Percentiles rank a stretch among this genome's conserved stretches.
These are phyloP conservation scores for Rostratula benghalensis DNA, from an alignment of 2,113 vertebrate genomes.

Conservation along the genomic window DNA sequence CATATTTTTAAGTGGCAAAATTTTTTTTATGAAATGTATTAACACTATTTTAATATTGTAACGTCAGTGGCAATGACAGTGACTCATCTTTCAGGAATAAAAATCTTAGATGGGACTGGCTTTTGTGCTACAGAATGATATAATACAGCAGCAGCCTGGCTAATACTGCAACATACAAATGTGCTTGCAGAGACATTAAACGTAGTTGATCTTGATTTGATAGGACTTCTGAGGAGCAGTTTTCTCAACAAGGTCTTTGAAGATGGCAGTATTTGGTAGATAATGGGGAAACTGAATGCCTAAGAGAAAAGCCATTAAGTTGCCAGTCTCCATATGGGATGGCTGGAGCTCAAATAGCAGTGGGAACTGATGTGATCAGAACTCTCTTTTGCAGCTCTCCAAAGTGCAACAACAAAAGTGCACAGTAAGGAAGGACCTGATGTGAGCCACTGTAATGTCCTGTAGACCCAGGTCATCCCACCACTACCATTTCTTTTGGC, in stretches of 20 bases:
- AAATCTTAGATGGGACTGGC: background rate
- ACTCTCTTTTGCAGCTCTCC: no score
- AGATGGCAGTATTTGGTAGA: background rate
- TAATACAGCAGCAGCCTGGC: background rate
- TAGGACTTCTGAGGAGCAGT: background rate
- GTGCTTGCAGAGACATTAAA: background rate
- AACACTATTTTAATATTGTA: background rate
- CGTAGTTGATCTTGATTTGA: background rate
- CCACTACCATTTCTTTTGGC: background rate
- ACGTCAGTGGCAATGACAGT: background rate
- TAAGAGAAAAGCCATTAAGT: background rate
- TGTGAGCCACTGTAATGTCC: background rate
- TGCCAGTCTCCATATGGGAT: background rate
- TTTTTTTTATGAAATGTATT: background rate
- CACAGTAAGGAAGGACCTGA: background rate
- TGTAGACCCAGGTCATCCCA: background rate
- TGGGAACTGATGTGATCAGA: background rate
- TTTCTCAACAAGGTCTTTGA: background rate
- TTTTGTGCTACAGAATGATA: background rate
- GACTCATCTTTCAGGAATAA: background rate
- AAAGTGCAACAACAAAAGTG: background rate
- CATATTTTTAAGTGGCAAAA: background rate
- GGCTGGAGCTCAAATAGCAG: background rate
- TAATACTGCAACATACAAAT: background rate
- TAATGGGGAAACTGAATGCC: background rate